These are phyloP conservation scores for Morinoia aosen DNA, from an alignment of 2,888 invertebrate species.

Conservation along the genomic window DNA sequence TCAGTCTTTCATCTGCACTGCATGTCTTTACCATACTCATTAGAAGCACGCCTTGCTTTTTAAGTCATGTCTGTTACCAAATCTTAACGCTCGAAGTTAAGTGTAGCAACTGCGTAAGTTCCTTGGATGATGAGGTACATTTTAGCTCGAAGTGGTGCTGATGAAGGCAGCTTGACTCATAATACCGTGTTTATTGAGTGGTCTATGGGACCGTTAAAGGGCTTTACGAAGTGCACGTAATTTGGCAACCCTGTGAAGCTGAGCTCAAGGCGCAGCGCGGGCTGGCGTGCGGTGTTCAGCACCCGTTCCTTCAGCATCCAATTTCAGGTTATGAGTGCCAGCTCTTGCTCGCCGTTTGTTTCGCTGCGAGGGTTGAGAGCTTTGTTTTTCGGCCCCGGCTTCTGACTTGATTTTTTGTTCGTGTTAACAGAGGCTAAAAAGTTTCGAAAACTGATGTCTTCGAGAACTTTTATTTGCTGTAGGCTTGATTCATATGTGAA, in stretches of 20 bases:
- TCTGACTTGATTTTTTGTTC: background rate
- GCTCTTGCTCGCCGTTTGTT: background rate
- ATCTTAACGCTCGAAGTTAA: background rate
- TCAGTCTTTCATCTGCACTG: background rate
- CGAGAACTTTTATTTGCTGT: too few species aligned
- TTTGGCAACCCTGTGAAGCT: background rate
- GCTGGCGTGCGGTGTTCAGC: background rate
- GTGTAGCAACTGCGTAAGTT: background rate
- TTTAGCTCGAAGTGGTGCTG: background rate
- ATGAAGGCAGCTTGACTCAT: background rate
- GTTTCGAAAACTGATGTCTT: background rate
- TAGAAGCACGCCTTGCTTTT: background rate
- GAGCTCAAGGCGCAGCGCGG: background rate
- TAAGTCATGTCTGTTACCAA: background rate
- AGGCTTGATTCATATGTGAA: too few species aligned
- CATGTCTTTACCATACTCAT: background rate
- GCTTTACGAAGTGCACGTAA: constrained; percentile 3
- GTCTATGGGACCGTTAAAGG: background rate
- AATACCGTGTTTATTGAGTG: background rate
- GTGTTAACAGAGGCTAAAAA: background rate
- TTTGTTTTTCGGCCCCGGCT: background rate
- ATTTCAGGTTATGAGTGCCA: background rate
- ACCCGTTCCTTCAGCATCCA: background rate
- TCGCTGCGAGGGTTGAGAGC: background rate
- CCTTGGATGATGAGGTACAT: background rate